These are phyloP conservation scores for Lytechinus pictus DNA, from an alignment of 35 echinoderm and acorn worm genomes.

Conservation along the genomic window DNA sequence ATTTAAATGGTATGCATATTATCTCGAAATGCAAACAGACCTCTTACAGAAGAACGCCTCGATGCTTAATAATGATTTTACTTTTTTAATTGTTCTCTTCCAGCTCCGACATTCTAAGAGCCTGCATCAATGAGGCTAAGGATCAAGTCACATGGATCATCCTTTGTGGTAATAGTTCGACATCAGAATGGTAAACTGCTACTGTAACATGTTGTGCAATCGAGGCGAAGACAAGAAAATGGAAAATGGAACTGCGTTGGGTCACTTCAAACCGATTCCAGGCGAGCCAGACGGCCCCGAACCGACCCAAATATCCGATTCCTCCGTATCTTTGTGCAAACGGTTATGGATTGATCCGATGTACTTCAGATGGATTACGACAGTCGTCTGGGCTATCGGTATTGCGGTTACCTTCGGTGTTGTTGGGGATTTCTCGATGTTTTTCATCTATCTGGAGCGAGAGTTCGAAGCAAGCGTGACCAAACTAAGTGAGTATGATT, in stretches of 20 bases:
- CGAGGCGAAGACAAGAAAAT: not conserved
- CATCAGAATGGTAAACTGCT: not conserved
- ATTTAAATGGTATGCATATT: too few species aligned
- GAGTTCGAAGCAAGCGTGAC: not conserved
- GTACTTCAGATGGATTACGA: slow-evolving; percentile 29
- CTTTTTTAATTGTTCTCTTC: not conserved
- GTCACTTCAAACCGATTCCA: not conserved
- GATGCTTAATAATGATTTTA: too few species aligned
- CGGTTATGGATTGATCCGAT: slow-evolving; percentile 27
- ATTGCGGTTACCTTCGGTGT: slow-evolving; percentile 25
- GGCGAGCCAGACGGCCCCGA: not conserved
- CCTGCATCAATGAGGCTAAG: not conserved
- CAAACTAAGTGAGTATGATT: not conserved
- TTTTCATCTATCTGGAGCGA: slow-evolving; percentile 27
- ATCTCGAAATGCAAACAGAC: too few species aligned
- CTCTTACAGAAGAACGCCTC: too few species aligned
- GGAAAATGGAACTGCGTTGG: not conserved
- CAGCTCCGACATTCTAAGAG: not conserved
- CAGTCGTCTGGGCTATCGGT: not conserved
- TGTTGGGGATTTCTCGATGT: slow-evolving; percentile 34
- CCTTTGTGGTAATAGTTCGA: not conserved
- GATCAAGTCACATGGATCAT: not conserved
- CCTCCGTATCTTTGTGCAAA: not conserved
- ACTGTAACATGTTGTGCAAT: not conserved
- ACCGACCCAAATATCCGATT: not conserved